A percentile compares a stretch with the other conserved stretches of the same genome.
These are phyloP conservation scores for Chesias legatella DNA, from an alignment of 2,888 invertebrate genomes.

Conservation along the genomic window DNA sequence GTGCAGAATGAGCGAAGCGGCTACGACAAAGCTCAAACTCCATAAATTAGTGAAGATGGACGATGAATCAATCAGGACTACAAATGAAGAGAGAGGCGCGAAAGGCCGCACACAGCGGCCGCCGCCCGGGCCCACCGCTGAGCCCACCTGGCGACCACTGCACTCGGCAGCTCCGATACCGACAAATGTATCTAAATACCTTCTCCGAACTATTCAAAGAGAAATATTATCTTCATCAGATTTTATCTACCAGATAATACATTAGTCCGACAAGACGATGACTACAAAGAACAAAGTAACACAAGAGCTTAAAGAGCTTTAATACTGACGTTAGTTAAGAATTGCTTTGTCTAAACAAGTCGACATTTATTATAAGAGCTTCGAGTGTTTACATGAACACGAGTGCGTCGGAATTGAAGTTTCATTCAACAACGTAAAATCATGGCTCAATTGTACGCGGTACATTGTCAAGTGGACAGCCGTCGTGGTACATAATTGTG, in stretches of 20 bases:
- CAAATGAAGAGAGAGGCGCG: slow-evolving; percentile 53
- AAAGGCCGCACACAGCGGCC: slow-evolving; percentile 63
- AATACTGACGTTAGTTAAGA: slow-evolving; percentile 6
- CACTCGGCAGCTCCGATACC: slow-evolving; percentile 8
- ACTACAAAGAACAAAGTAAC: slow-evolving; percentile 11
- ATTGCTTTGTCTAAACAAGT: slow-evolving; percentile 11
- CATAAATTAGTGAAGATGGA: slow-evolving; percentile 66
- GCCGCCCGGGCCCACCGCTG: slow-evolving; percentile 40
- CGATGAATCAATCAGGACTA: slow-evolving; percentile 72
- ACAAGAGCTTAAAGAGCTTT: slow-evolving; percentile 4
- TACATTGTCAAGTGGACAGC: slow-evolving; percentile 38
- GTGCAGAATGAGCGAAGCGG: slow-evolving; percentile 49
- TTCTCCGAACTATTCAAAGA: slow-evolving; percentile 3
- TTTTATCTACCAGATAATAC: slow-evolving; percentile 2
- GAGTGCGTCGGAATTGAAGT: slow-evolving; percentile 38
- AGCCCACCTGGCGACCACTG: slow-evolving; percentile 15
- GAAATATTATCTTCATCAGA: slow-evolving; percentile 8
- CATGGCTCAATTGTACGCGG: slow-evolving; percentile 35
- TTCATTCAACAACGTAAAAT: slow-evolving; percentile 46
- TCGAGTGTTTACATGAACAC: slow-evolving; percentile 35
- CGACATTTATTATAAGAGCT: slow-evolving; percentile 23
- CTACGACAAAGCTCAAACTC: slow-evolving; percentile 58
- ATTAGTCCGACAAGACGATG: slow-evolving; percentile 3
- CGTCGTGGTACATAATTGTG: slow-evolving; percentile 53
- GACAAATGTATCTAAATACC: slow-evolving; percentile 17